These are phyloP conservation scores for Agonopterix heracliana DNA, from an alignment of 2,888 invertebrate genomes.

Conservation along the genomic window DNA sequence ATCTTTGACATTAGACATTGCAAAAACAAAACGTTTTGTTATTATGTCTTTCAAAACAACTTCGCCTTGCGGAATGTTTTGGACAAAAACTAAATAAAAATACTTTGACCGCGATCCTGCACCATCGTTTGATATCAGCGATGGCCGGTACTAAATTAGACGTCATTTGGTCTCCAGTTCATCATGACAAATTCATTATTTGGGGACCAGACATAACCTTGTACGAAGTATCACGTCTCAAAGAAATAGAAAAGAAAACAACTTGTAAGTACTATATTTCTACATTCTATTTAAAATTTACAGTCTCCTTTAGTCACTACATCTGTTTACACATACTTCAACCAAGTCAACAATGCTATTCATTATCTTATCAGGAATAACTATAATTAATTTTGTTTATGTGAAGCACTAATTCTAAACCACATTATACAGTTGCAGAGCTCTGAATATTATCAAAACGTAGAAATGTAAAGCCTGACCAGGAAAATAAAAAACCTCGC, in stretches of 20 bases:
- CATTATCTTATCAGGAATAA: no score
- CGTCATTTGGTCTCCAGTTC: constrained; percentile 90
- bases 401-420: no score
- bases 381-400: no score
- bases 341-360: no score
- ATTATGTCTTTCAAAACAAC: no score
- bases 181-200: constrained; percentile 86
- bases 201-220: constrained; percentile 94
- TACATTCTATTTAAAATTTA: neutral
- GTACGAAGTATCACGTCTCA: constrained; percentile 83
- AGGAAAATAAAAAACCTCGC: no score
- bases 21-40: no score
- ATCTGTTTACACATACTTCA: neutral
- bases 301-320: neutral
- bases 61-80: no score
- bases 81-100: neutral
- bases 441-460: no score
- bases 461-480: no score
- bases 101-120: neutral
- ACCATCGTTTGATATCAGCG: constrained; percentile 17
- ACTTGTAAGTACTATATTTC: constrained; percentile 42
- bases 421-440: no score
- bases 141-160: constrained; percentile 79
- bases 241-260: constrained; percentile 73
- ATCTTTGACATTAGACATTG: no score